Percentiles rank a stretch among this genome's conserved stretches.
Conservation (phyloP, 1,140 invertebrate genomes). For the Cephus cinctus region DNA sequence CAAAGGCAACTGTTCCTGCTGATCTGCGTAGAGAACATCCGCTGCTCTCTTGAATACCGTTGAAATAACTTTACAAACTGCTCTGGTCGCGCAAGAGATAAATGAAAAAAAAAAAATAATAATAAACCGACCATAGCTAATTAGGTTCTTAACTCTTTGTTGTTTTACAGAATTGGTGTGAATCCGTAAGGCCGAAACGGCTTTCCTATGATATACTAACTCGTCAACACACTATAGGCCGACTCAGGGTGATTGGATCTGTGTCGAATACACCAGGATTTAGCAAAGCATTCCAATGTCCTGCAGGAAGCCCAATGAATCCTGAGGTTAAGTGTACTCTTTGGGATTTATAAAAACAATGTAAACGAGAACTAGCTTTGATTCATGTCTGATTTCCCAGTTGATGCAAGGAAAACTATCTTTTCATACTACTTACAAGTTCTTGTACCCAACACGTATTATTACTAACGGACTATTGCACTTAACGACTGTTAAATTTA, state of each 20-base stretch:
- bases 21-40: no score
- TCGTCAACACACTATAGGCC: not conserved
- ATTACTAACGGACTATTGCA: no score
- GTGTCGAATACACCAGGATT: constrained; percentile 78
- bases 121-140: not conserved
- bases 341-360: constrained; percentile 66
- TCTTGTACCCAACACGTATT: no score
- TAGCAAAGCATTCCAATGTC: constrained; percentile 65
- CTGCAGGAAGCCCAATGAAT: constrained; percentile 68
- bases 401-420: no score
- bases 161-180: not conserved
- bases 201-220: not conserved
- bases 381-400: no score
- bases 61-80: no score
- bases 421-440: no score
- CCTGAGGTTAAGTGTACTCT: constrained; percentile 72
- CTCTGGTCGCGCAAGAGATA: not conserved
- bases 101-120: not conserved
- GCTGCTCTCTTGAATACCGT: no score
- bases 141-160: no score
- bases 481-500: no score
- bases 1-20: no score
- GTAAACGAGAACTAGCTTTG: no score
- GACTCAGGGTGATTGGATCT: constrained; percentile 66
- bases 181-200: not conserved